phyloP scores from a whole-genome alignment of 2,113 vertebrate species.

The Salvelinus namaycush region DNA sequence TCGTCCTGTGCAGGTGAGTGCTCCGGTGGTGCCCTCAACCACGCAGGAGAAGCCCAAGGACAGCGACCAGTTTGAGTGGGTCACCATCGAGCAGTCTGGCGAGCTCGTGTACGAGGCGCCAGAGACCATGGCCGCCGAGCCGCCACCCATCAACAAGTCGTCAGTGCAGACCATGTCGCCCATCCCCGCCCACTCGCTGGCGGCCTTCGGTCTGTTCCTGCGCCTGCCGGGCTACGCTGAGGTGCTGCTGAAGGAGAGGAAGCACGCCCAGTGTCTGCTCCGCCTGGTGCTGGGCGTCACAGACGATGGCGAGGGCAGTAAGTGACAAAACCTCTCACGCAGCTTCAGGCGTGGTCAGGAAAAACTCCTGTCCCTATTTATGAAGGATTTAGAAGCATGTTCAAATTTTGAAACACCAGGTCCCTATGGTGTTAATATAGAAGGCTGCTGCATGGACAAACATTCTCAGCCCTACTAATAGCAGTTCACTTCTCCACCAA shows the following conservation, averaged over 20 bases:
- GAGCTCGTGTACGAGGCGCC: constrained; percentile 96
- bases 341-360: not conserved
- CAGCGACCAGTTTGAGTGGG: constrained; percentile 98
- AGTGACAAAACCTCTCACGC: constrained; percentile 68
- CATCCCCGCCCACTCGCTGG: constrained; percentile 96
- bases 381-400: too few species aligned
- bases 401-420: too few species aligned
- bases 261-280: constrained; percentile 97
- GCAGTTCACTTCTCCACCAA: not conserved
- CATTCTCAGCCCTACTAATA: not conserved
- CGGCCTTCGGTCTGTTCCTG: constrained; percentile 96
- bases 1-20: constrained; percentile 83
- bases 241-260: constrained; percentile 96
- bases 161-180: constrained; percentile 96
- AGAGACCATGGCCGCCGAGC: constrained; percentile 91
- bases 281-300: constrained; percentile 96
- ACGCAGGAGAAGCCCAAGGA: constrained; percentile 97
- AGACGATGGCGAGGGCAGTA: constrained; percentile 98
- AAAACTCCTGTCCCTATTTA: too few species aligned
- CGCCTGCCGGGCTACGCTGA: constrained; percentile 97
- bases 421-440: too few species aligned
- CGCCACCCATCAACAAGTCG: constrained; percentile 90
- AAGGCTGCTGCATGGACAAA: not conserved
- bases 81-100: constrained; percentile 96
- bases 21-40: constrained; percentile 89